Conservation (phyloP, 1,140 invertebrate genomes). For the Rhizoglyphus robini region DNA sequence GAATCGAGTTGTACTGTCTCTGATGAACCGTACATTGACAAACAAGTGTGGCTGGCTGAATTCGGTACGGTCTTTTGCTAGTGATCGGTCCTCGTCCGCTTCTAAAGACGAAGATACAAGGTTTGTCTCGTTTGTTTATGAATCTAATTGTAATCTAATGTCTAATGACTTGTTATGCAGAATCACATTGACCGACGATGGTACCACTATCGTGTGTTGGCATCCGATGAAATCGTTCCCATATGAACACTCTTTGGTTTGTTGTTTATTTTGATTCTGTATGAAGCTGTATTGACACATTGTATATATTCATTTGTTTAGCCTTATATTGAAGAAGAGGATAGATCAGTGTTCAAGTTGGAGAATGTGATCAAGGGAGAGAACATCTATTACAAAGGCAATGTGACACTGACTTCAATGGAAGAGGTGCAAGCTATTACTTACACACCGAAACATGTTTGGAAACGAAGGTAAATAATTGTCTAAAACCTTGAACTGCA, state of each 20-base stretch:
- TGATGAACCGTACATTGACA: too few species aligned
- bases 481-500: not conserved
- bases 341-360: conserved; percentile 46
- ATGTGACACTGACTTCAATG: conserved; percentile 31
- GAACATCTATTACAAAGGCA: conserved; percentile 47
- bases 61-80: too few species aligned
- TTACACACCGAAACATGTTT: conserved; percentile 60
- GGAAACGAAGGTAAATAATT: conserved; percentile 34
- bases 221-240: conserved; percentile 66
- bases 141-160: not conserved
- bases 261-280: not conserved
- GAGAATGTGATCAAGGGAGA: conserved; percentile 42
- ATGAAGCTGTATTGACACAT: conserved; percentile 1
- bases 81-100: not conserved
- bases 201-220: conserved; percentile 66
- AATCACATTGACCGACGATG: conserved; percentile 44
- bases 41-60: too few species aligned
- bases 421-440: conserved; percentile 57
- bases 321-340: conserved; percentile 24
- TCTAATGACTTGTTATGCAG: not conserved
- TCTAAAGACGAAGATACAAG: not conserved
- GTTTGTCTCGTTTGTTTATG: not conserved
- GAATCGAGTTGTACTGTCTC: too few species aligned
- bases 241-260: conserved; percentile 56
- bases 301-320: conserved; percentile 17